These are phyloP conservation scores for Pristionchus fissidentatus DNA, from an alignment of 2,888 invertebrate genomes.

Conservation along the genomic window DNA sequence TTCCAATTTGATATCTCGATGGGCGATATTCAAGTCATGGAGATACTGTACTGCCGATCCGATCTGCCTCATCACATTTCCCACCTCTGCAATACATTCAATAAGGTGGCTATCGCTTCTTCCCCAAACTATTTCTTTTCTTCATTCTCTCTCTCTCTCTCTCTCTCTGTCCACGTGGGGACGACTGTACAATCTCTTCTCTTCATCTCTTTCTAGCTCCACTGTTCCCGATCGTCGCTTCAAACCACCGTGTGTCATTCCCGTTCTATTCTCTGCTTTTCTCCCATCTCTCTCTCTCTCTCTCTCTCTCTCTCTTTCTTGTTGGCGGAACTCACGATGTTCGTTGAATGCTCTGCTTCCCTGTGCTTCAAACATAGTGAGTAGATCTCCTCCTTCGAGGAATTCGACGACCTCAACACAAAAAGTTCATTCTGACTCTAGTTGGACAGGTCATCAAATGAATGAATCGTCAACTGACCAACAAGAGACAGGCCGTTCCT, in stretches of 20 bases:
- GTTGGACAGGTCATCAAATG: not conserved
- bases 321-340: conserved; percentile 81
- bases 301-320: not conserved
- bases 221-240: too few species aligned
- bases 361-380: conserved; percentile 94
- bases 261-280: too few species aligned
- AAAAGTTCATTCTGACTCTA: not conserved
- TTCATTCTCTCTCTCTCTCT: not conserved
- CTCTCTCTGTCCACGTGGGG: too few species aligned
- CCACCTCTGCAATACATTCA: conserved; percentile 83
- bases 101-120: not conserved
- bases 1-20: conserved; percentile 80
- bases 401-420: conserved; percentile 80
- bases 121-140: not conserved
- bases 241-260: too few species aligned
- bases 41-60: conserved; percentile 93
- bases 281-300: not conserved
- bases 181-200: too few species aligned
- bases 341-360: conserved; percentile 96
- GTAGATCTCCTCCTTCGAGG: conserved; percentile 97
- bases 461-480: conserved; percentile 98
- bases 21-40: conserved; percentile 93
- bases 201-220: not conserved
- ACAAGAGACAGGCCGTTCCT: conserved; percentile 90
- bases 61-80: conserved; percentile 95